These are phyloP conservation scores for Larimichthys crocea DNA, from an alignment of 2,113 vertebrate genomes.

Conservation along the genomic window DNA sequence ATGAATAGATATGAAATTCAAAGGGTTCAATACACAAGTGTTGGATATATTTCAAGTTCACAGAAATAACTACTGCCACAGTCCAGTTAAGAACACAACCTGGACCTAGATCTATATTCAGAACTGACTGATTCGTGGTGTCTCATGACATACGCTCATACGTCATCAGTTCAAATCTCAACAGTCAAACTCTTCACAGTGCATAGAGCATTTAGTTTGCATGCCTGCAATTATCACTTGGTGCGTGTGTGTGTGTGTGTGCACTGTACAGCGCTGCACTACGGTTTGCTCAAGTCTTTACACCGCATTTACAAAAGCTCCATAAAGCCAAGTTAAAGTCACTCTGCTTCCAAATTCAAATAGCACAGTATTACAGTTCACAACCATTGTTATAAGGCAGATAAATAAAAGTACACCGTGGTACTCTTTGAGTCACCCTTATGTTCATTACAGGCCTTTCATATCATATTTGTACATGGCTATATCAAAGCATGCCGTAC, in stretches of 20 bases:
- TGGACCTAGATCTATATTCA: constrained; percentile 1
- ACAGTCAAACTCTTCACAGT: constrained; percentile 67
- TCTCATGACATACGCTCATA: constrained; percentile 26
- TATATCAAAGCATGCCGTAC: constrained; percentile 71
- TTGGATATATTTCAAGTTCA: constrained; percentile 67
- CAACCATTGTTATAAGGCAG: constrained; percentile 85
- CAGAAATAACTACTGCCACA: constrained; percentile 53
- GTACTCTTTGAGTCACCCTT: constrained; percentile 48
- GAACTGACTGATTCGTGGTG: constrained; percentile 11
- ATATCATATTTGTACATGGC: constrained; percentile 61
- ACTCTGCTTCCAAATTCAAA: constrained; percentile 61
- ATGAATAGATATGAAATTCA: constrained; percentile 64
- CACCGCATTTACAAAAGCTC: constrained; percentile 71
- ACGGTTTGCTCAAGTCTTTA: constrained; percentile 36
- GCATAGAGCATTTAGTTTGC: constrained; percentile 68
- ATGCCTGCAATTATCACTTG: constrained; percentile 57
- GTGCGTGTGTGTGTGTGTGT: constrained; percentile 38
- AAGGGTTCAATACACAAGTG: constrained; percentile 66
- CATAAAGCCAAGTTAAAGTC: constrained; percentile 27
- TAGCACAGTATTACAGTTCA: constrained; percentile 86
- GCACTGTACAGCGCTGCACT: constrained; percentile 57
- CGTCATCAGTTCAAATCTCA: constrained; percentile 27
- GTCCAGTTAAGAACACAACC: constrained; percentile 41
- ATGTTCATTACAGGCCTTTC: constrained; percentile 54
- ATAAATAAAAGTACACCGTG: constrained; percentile 60